These are phyloP conservation scores for Acomys russatus DNA, from an alignment of 2,797 vertebrate genomes.

Conservation along the genomic window DNA sequence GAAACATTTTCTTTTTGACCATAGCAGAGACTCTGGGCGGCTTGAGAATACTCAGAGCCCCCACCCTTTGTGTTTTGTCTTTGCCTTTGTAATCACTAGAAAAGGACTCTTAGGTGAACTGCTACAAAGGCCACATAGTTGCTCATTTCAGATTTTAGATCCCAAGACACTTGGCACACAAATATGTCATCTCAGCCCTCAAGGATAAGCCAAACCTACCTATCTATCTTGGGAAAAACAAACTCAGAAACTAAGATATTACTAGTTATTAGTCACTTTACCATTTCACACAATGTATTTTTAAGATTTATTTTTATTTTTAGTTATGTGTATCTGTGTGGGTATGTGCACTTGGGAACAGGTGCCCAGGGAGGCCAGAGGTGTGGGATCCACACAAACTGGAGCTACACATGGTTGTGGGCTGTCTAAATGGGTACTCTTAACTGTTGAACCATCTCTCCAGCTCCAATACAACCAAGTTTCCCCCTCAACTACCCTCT, in stretches of 20 bases:
- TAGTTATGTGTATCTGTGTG: background rate
- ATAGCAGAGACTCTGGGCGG: background rate
- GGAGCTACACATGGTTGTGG: background rate
- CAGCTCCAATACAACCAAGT: background rate
- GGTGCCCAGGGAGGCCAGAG: background rate
- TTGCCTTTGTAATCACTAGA: slow-evolving; percentile 20
- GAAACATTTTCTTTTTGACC: slow-evolving; percentile 22
- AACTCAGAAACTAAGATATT: slow-evolving; percentile 37
- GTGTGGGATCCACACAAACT: background rate
- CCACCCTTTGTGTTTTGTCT: background rate
- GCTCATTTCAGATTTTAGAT: slow-evolving; percentile 21
- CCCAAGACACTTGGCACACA: slow-evolving; percentile 1
- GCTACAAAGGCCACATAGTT: slow-evolving; percentile 27
- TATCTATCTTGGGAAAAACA: slow-evolving; percentile 50
- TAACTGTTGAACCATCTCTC: background rate
- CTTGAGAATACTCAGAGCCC: background rate
- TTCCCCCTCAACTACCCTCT: background rate
- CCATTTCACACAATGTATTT: slow-evolving; percentile 12
- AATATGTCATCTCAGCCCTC: background rate
- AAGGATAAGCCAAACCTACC: slow-evolving; percentile 49
- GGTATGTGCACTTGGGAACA: background rate
- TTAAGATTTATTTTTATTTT: background rate
- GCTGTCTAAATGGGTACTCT: background rate
- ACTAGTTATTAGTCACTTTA: background rate
- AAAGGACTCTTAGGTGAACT: background rate